A percentile compares a stretch with the other conserved stretches of the same genome.
Conservation (phyloP, 2,113 vertebrate species). For the Ciconia boyciana region DNA sequence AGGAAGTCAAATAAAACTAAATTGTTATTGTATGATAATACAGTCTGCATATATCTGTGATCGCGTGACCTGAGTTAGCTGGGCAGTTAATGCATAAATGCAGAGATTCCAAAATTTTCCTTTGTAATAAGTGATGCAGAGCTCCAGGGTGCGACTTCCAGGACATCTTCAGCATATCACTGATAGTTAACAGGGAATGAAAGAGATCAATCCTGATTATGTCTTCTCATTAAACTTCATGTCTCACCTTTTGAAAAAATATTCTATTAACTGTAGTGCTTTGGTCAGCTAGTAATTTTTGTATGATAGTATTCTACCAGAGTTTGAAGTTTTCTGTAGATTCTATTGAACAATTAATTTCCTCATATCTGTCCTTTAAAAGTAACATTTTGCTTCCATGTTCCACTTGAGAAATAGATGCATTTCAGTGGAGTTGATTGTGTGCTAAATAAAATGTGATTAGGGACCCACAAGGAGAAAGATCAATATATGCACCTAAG, state of each 20-base stretch:
- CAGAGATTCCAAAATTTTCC: neutral
- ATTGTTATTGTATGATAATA: neutral
- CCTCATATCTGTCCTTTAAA: neutral
- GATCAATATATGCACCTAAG: neutral
- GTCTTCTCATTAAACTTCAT: neutral
- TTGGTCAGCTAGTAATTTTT: neutral
- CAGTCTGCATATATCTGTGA: neutral
- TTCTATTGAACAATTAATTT: neutral
- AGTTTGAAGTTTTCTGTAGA: neutral
- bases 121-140: neutral
- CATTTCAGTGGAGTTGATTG: neutral
- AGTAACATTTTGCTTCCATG: neutral
- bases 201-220: neutral
- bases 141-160: neutral
- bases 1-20: neutral
- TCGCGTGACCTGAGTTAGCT: neutral
- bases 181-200: neutral
- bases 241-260: neutral
- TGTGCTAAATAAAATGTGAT: neutral
- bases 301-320: neutral
- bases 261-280: neutral
- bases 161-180: neutral
- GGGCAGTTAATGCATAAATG: neutral
- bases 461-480: neutral
- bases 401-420: neutral